Evolutionary conservation across 2,113 vertebrate genomes (phyloP).

Genomic region (Chauna torquata): DNA sequence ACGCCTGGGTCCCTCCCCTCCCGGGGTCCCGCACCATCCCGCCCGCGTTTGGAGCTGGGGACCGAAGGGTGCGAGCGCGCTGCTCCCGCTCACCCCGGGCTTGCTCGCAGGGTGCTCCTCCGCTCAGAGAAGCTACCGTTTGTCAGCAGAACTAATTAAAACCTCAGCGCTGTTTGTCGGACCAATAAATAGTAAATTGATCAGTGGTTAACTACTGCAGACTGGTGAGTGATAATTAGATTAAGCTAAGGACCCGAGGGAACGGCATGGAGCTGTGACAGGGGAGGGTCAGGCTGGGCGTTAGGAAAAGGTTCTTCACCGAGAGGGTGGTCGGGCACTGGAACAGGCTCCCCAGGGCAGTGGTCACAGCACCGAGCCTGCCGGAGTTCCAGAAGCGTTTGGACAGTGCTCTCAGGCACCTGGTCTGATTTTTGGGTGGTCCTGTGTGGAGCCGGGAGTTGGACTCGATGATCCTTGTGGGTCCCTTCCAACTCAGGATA

Average conservation of each 20-base stretch:
- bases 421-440: too few relatives aligned
- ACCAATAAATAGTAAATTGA: background rate
- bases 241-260: background rate
- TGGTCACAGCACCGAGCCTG: too few relatives aligned
- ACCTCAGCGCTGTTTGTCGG: background rate
- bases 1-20: rapidly evolving
- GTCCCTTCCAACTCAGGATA: too few relatives aligned
- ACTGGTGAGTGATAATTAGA: background rate
- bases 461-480: too few relatives aligned
- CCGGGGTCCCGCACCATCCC: background rate
- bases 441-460: too few relatives aligned
- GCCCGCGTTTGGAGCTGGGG: background rate
- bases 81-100: rapidly evolving
- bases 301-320: too few relatives aligned
- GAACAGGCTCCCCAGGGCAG: too few relatives aligned
- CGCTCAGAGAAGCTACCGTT: background rate
- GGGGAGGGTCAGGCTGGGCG: too few relatives aligned
- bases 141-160: background rate
- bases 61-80: rapidly evolving
- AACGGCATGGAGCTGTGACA: too few relatives aligned
- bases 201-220: background rate
- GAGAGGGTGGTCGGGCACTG: too few relatives aligned
- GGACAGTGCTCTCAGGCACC: too few relatives aligned
- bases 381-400: too few relatives aligned
- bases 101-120: background rate